These are phyloP conservation scores for Mesocricetus auratus DNA, from an alignment of 2,113 vertebrate species.

Conservation along the genomic window DNA sequence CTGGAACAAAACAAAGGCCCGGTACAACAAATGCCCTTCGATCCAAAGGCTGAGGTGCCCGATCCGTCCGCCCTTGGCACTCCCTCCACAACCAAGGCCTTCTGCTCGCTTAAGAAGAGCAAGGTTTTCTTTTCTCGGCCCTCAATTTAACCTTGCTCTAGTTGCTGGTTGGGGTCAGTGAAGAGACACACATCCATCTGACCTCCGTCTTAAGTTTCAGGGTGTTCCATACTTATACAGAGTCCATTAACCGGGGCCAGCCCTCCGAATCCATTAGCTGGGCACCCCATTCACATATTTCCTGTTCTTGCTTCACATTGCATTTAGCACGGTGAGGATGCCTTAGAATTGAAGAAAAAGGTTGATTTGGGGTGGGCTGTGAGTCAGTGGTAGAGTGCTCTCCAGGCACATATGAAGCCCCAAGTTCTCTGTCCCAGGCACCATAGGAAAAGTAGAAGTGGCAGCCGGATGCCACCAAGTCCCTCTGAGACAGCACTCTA, in stretches of 20 bases:
- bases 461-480: neutral
- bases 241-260: neutral
- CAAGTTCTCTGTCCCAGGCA: neutral
- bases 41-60: neutral
- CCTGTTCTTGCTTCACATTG: neutral
- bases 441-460: neutral
- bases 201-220: neutral
- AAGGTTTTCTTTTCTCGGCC: neutral
- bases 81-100: neutral
- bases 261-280: neutral
- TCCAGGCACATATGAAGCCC: neutral
- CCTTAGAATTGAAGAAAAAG: neutral
- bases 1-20: slow-evolving; percentile 69
- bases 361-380: too few relatives aligned
- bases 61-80: neutral
- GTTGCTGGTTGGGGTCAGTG: neutral
- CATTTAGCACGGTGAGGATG: neutral
- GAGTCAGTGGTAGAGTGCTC: neutral
- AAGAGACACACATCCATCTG: neutral
- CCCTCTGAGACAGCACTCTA: neutral
- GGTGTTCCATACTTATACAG: neutral
- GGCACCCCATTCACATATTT: neutral
- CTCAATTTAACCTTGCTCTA: neutral
- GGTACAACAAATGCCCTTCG: slow-evolving; percentile 36
- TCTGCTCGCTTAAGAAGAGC: neutral